Evolutionary conservation across 2,797 vertebrate species (phyloP).

Genomic region (Delichon dasypus): DNA sequence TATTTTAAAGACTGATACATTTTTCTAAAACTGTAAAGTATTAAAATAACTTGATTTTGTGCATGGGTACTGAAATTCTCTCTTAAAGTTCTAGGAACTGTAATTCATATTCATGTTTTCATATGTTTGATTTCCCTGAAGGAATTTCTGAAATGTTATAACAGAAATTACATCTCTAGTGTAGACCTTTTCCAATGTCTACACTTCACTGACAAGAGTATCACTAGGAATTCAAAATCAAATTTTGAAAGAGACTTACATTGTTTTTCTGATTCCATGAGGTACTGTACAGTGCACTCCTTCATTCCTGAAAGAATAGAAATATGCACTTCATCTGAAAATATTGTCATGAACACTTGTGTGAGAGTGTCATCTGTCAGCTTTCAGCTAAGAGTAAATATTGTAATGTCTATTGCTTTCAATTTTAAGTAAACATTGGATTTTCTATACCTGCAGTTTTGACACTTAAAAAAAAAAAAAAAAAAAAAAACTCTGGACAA

Average conservation of each 20-base stretch:
- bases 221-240: neutral
- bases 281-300: neutral
- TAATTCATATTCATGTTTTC: neutral
- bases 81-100: neutral
- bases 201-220: neutral
- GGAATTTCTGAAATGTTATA: neutral
- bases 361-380: neutral
- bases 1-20: neutral
- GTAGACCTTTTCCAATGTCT: neutral
- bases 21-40: neutral
- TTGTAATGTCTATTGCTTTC: neutral
- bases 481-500: neutral
- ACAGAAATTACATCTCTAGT: neutral
- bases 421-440: neutral
- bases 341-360: neutral
- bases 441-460: slow-evolving; percentile 4
- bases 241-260: neutral
- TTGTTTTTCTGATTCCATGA: neutral
- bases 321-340: neutral
- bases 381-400: neutral
- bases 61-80: neutral
- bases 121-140: neutral
- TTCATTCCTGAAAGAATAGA: neutral
- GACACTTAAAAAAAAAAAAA: neutral
- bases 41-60: neutral